Base-by-base conservation (phyloP, 2,797 vertebrate species). In the Nyctibius grandis region DNA sequence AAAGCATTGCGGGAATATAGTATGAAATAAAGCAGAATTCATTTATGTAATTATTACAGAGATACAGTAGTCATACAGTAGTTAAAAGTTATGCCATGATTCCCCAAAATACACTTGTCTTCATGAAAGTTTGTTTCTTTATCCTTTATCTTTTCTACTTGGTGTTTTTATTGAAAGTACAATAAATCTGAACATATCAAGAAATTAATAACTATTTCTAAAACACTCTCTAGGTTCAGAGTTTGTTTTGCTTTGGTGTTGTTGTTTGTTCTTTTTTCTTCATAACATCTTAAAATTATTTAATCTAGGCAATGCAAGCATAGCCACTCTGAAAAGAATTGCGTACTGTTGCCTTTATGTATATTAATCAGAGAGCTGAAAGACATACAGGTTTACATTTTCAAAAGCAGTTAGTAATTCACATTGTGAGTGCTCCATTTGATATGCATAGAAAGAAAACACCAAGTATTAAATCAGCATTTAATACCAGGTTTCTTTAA, bases 391-490 rank as follows among this genome's bases (percentile, higher is more conserved):
- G 40, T 59, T 91, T 92, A 70, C 26, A 21, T 79, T 88, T 93
- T 74, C 60, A 73, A 85, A 94, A 84, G 63, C n/a, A 92, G 85
- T 34, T 67, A 65, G 29, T 93, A 91, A 79, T 76, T 95, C 83
- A 83, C 69, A 45, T 23, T 59, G 8, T 29, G 53, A 92, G 65
- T 61, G 28, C 53, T 88, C 91, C 23, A 68, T 88, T 88, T 86
- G 50, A 91, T 77, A 92, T 72, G 63, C 61, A 80, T 51, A 75
- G 79, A 68, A 91, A 80, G 50, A 80, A 88, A 90, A 34, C 12
- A 64, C 31, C 36, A 72, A 81, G 54, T 86, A 75, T 88, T 89
- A 88, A 95, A 95, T 96, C 69, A 91, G 28, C 47, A 75, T 88
- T 93, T 92, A 95, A 81, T 69, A 76, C 34, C 61, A 88, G 13